These are phyloP conservation scores for Ascaphus truei DNA, from an alignment of 2,113 vertebrate species.

Conservation along the genomic window DNA sequence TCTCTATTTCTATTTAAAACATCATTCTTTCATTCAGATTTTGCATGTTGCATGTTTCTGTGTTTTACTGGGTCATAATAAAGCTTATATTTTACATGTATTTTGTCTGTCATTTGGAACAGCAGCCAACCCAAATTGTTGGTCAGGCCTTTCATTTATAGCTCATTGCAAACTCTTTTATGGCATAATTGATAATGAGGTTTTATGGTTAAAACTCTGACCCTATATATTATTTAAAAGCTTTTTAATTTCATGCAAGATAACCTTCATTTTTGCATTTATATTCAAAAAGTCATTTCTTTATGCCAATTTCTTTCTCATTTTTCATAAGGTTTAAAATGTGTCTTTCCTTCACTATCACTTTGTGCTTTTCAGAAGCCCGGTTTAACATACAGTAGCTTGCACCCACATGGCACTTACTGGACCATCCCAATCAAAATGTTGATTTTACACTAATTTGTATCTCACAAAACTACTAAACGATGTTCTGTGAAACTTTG, in stretches of 20 bases:
- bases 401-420: too few relatives aligned
- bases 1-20: neutral
- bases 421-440: too few relatives aligned
- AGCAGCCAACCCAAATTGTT: neutral
- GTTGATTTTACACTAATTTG: too few relatives aligned
- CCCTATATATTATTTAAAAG: neutral
- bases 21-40: neutral
- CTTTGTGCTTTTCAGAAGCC: too few relatives aligned
- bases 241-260: neutral
- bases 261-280: neutral
- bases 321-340: too few relatives aligned
- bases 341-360: too few relatives aligned
- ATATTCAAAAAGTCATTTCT: too few relatives aligned
- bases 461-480: too few relatives aligned
- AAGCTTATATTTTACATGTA: neutral
- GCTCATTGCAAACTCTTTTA: constrained; percentile 1
- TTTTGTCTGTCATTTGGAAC: neutral
- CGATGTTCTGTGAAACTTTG: too few relatives aligned
- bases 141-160: neutral
- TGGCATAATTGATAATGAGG: constrained; percentile 8
- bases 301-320: neutral
- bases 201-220: neutral
- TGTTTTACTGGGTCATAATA: neutral
- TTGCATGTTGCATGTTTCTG: neutral
- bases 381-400: neutral